Evolutionary conservation across 2,797 vertebrate species (phyloP).

Genomic region (Pantherophis alleghaniensis): DNA sequence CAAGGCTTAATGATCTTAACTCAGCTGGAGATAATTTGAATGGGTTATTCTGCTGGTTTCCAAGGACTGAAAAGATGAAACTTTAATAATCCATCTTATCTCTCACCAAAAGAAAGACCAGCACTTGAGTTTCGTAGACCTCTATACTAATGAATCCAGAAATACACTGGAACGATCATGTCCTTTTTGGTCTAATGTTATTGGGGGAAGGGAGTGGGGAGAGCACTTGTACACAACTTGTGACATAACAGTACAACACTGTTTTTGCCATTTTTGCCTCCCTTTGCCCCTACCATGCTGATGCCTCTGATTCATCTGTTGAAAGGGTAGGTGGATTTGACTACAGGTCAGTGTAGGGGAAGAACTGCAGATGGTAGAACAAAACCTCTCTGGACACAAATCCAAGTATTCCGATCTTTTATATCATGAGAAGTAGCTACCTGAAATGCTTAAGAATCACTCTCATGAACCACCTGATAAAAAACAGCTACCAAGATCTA

Average conservation of each 20-base stretch:
- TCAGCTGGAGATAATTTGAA: not conserved
- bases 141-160: not conserved
- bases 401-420: not conserved
- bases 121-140: not conserved
- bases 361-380: not conserved
- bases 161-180: not conserved
- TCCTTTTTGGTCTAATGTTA: not conserved
- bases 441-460: not conserved
- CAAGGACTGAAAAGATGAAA: not conserved
- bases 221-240: not conserved
- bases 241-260: not conserved
- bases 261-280: not conserved
- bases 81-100: not conserved
- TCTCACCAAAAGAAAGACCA: not conserved
- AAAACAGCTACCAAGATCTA: not conserved
- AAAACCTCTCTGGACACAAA: not conserved
- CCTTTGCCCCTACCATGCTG: not conserved
- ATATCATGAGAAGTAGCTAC: not conserved
- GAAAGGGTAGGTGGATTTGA: not conserved
- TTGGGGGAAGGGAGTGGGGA: fast-evolving
- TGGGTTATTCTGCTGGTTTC: not conserved
- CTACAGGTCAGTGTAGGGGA: not conserved
- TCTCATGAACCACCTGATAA: not conserved
- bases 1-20: not conserved
- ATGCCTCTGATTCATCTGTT: not conserved